Evolutionary conservation across 1,140 invertebrate species (phyloP).

Genomic region (Drosophila arizonae): DNA sequence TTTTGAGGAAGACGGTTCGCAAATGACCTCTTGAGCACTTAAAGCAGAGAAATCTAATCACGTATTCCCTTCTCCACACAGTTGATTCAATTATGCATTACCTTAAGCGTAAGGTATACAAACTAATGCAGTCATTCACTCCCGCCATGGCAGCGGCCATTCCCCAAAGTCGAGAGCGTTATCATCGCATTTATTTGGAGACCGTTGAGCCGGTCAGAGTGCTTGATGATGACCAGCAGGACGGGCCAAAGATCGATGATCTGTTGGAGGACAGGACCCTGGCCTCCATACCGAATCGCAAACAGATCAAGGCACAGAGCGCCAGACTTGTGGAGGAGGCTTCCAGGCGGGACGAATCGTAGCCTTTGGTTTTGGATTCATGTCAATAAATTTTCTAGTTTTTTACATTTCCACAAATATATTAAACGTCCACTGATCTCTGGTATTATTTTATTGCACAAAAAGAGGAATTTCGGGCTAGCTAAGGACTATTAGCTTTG

Average conservation of each 20-base stretch:
- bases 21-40: too few relatives aligned
- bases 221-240: slow-evolving; percentile 25
- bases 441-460: too few relatives aligned
- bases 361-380: not conserved
- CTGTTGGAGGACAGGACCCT: slow-evolving; percentile 59
- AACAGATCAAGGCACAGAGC: slow-evolving; percentile 72
- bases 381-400: too few relatives aligned
- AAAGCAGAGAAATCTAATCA: not conserved
- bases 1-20: slow-evolving; percentile 67
- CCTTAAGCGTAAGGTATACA: slow-evolving; percentile 4
- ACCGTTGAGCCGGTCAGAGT: slow-evolving; percentile 6
- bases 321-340: slow-evolving; percentile 68
- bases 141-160: not conserved
- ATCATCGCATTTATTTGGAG: not conserved
- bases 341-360: slow-evolving; percentile 54
- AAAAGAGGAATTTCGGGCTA: too few relatives aligned
- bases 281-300: slow-evolving; percentile 72
- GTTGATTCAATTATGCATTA: not conserved
- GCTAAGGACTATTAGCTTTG: too few relatives aligned
- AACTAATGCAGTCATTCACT: not conserved
- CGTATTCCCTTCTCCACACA: not conserved
- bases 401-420: too few relatives aligned
- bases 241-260: slow-evolving; percentile 36
- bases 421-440: too few relatives aligned
- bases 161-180: not conserved